phyloP scores from a whole-genome alignment of 2,888 invertebrate species.

The Dione juno region DNA sequence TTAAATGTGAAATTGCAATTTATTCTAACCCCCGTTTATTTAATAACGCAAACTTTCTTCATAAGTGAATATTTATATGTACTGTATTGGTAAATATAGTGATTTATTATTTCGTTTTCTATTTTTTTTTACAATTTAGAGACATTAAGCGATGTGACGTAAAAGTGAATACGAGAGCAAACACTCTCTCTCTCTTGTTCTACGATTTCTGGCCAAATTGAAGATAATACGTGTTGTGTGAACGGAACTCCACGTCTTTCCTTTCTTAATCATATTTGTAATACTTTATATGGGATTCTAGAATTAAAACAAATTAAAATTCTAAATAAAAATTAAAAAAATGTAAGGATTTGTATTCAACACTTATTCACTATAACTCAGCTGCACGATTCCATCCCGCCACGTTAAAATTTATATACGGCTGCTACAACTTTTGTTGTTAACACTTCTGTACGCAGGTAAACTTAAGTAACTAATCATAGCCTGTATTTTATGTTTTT shows the following conservation, averaged over 20 bases:
- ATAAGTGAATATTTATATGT: constrained; percentile 2
- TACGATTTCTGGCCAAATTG: no score
- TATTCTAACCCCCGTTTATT: constrained; percentile 15
- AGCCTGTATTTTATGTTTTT: neutral
- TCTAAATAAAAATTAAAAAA: neutral
- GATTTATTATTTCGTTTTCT: neutral
- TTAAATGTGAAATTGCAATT: constrained; percentile 29
- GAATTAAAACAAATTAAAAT: neutral
- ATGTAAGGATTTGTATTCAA: neutral
- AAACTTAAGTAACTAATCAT: constrained; percentile 8
- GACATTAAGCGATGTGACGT: no score
- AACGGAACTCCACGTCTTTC: no score
- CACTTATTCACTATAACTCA: neutral
- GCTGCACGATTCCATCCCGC: neutral
- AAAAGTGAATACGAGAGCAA: no score
- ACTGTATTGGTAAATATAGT: neutral
- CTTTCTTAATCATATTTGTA: no score
- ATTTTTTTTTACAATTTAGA: neutral
- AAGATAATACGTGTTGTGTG: no score
- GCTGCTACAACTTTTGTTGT: constrained; percentile 1
- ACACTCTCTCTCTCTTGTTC: no score
- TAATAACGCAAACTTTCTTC: constrained; percentile 21
- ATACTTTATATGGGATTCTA: no score
- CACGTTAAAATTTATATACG: neutral
- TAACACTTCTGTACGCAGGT: neutral